Base-by-base conservation (phyloP, 2,113 vertebrate species). In the Tragelaphus scriptus region DNA sequence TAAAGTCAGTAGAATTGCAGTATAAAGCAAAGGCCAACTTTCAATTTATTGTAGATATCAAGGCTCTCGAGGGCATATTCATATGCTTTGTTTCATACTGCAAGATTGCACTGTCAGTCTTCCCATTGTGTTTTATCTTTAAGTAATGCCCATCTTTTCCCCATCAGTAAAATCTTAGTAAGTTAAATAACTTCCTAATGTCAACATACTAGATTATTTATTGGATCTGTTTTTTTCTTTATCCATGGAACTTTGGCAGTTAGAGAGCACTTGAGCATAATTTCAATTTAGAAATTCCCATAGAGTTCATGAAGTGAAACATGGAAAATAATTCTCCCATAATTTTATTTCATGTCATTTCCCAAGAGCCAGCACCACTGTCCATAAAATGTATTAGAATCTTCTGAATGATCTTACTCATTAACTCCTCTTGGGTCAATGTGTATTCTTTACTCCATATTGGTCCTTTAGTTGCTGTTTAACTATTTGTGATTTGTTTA, bases 101-200 rank as follows among this genome's bases (percentile, higher is more conserved):
- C 32, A 84, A 44, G 6, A 1, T 21, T 85, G 0, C 30, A 23
- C 2, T 55, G 15, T 2, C 4, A 68, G 5, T 51, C 21, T 79
- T 95, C 17, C 4, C 14, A 1, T 19, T 77, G 12, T 16, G 8
- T 51, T 82, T 93, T 77, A 56, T n/a, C 59, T 53, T 91, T 61
- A 88, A 75, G 25, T 17, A 79, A 89, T 53, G 12, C 5, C 19
- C 17, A 61, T 55, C 7, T 75, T 94, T 88, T 14, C 32, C 30
- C 2, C 44, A 86, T 89, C 26, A 71, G 28, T 71, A 75, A 97
- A 97, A 81, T 91, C 6, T 30, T 88, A 44, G 6, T 47, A 84
- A 75, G 9, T 95, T 93, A 89, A 97, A 89, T 36, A 89, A n/a
- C 17, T 84, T 91, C 89, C 51, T 92, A 53, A 86, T 84, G 28